Evolutionary conservation across 2,113 vertebrate species (phyloP).

Genomic region (Nycticorax nycticorax): DNA sequence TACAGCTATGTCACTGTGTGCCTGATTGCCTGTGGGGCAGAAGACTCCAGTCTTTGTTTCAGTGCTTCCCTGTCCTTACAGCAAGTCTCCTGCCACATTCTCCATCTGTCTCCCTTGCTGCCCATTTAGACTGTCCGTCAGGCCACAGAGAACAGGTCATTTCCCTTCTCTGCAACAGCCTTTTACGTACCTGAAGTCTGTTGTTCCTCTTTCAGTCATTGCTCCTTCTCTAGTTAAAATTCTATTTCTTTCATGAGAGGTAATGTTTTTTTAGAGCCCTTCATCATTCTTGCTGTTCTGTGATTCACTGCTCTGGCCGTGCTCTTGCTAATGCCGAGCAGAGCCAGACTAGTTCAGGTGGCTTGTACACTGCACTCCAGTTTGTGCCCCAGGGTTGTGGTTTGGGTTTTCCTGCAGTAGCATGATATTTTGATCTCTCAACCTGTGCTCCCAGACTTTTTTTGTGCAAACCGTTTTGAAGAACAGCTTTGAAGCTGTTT

Average conservation of each 20-base stretch:
- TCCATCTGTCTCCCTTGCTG: not conserved
- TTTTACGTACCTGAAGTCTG: rapidly evolving
- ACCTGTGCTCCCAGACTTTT: not conserved
- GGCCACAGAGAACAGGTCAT: too few relatives aligned
- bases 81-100: rapidly evolving
- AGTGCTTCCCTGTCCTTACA: not conserved
- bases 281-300: not conserved
- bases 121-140: rapidly evolving
- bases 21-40: not conserved
- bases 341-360: not conserved
- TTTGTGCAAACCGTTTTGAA: not conserved
- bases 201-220: not conserved
- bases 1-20: not conserved
- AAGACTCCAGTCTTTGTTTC: not conserved
- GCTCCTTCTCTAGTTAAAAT: not conserved
- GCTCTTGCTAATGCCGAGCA: not conserved
- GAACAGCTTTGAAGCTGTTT: not conserved
- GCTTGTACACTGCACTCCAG: rapidly evolving
- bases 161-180: not conserved
- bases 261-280: not conserved
- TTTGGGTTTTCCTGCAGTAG: not conserved
- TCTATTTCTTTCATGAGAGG: rapidly evolving
- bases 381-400: not conserved
- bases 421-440: not conserved
- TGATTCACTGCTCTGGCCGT: rapidly evolving